A percentile compares a stretch with the other conserved stretches of the same genome.
These are phyloP conservation scores for Tipula unca DNA, from an alignment of 2,888 invertebrate genomes.

Conservation along the genomic window DNA sequence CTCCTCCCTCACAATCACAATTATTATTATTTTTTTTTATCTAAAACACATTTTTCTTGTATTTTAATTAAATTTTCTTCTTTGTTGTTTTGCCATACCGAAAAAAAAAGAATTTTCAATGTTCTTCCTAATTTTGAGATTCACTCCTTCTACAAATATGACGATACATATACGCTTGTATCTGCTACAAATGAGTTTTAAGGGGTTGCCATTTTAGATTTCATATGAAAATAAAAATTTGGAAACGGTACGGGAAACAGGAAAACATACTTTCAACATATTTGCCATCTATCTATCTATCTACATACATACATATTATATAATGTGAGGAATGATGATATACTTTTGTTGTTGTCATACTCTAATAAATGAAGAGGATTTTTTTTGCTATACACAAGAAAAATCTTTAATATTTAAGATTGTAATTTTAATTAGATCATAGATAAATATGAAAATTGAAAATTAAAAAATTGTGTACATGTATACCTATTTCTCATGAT, in stretches of 20 bases:
- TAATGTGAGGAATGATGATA: not conserved
- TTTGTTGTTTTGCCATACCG: not conserved
- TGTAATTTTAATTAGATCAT: not conserved
- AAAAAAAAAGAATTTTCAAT: not conserved
- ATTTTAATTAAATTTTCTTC: not conserved
- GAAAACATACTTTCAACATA: not conserved
- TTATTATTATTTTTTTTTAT: not conserved
- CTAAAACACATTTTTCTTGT: not conserved
- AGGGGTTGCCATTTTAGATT: not conserved
- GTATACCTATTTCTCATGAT: not conserved
- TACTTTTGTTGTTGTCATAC: not conserved
- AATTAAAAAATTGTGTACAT: not conserved
- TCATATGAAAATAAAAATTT: not conserved
- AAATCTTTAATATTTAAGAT: not conserved
- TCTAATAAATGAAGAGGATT: not conserved
- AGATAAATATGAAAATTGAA: not conserved
- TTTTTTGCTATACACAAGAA: not conserved
- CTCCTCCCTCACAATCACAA: not conserved
- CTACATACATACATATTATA: not conserved
- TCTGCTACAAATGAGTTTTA: not conserved
- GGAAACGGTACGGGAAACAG: not conserved
- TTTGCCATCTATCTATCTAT: not conserved
- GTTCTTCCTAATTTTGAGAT: not conserved
- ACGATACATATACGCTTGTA: not conserved
- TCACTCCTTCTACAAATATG: not conserved